Evolutionary conservation across 2,888 invertebrate species (phyloP).

Genomic region (Chelonus formosanus): DNA sequence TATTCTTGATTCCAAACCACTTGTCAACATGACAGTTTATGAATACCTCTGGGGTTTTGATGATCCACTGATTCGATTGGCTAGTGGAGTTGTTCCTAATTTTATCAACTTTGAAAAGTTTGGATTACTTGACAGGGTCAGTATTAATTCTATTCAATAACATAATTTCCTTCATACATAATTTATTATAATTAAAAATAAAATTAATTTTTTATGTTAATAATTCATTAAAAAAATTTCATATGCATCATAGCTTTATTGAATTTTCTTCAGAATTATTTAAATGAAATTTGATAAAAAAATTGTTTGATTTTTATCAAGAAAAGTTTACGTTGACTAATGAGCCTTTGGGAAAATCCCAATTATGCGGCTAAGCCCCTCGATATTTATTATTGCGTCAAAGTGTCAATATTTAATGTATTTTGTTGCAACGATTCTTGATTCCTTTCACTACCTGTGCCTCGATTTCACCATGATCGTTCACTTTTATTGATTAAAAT

Average conservation of each 20-base stretch:
- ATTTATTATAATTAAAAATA: background rate
- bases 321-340: constrained; percentile 4
- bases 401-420: constrained; percentile 1
- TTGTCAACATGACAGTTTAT: constrained; percentile 73
- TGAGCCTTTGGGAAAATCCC: constrained; percentile 14
- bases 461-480: constrained; percentile 25
- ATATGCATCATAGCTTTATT: background rate
- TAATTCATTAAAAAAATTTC: too few relatives aligned
- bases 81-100: constrained; percentile 76
- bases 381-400: constrained; percentile 24
- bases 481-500: constrained; percentile 18
- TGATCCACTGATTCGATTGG: constrained; percentile 76
- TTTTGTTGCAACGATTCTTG: constrained; percentile 17
- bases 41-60: constrained; percentile 86
- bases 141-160: constrained; percentile 46
- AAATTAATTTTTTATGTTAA: background rate
- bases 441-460: constrained; percentile 31
- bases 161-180: background rate
- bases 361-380: constrained; percentile 24
- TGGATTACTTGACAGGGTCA: constrained; percentile 83
- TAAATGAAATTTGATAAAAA: too few relatives aligned
- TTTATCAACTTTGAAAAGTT: constrained; percentile 84
- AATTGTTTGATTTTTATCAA: constrained; percentile 1
- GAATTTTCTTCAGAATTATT: too few relatives aligned
- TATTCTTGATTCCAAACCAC: constrained; percentile 70